Conservation (phyloP, 2,888 invertebrate species). For the Orchesellides sinensis region DNA sequence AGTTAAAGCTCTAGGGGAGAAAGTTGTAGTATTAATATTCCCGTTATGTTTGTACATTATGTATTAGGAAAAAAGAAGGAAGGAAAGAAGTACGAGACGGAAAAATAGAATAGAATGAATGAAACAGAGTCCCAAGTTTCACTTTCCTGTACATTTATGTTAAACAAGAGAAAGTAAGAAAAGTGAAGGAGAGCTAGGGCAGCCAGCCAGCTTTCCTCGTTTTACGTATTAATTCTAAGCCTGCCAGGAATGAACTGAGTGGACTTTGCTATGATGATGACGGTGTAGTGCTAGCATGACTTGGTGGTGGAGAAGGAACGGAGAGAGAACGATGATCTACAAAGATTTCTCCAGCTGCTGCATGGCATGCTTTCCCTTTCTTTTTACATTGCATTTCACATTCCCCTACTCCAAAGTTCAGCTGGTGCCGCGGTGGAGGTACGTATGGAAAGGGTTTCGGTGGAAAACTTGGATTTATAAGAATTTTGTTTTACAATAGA, state of each 20-base stretch:
- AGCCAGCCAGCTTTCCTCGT: slow-evolving; percentile 6
- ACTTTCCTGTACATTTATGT: not conserved
- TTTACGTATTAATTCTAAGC: slow-evolving; percentile 48
- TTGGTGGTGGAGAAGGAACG: not conserved
- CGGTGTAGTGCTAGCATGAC: slow-evolving; percentile 7
- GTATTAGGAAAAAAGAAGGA: no score
- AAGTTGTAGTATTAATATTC: no score
- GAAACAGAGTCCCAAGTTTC: not conserved
- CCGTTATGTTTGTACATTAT: no score
- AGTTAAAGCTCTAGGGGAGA: no score
- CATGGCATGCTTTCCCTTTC: not conserved
- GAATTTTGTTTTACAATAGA: no score
- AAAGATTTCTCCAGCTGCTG: slow-evolving; percentile 40
- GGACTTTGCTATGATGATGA: slow-evolving; percentile 16
- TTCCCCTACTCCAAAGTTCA: slow-evolving; percentile 3
- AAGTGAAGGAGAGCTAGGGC: not conserved
- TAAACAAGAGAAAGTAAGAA: not conserved
- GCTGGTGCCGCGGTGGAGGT: no score
- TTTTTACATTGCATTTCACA: slow-evolving; percentile 23
- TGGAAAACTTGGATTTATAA: no score
- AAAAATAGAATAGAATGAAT: not conserved
- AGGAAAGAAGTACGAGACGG: no score
- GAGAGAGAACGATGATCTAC: slow-evolving; percentile 21
- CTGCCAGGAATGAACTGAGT: slow-evolving; percentile 35
- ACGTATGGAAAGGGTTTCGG: no score